Evolutionary conservation across 1,140 invertebrate species (phyloP).

Genomic region (Phenacoccus solenopsis): DNA sequence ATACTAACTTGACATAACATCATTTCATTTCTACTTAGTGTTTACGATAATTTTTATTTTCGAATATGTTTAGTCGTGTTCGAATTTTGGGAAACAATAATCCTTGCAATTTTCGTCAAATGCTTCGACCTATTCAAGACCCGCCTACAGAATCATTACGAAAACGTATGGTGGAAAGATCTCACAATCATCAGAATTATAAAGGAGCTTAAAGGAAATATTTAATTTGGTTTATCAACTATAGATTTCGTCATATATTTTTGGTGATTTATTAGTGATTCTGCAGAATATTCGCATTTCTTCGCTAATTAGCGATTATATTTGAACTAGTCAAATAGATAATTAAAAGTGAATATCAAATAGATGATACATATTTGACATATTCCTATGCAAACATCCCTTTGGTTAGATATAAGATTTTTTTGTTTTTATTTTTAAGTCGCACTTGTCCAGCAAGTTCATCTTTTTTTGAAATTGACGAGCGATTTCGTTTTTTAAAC

Average conservation of each 20-base stretch:
- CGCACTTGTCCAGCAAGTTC: too few relatives aligned
- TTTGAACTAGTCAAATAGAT: not conserved
- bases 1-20: not conserved
- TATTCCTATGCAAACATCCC: not conserved
- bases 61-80: not conserved
- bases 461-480: too few relatives aligned
- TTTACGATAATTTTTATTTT: not conserved
- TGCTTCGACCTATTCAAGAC: constrained; percentile 49
- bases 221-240: not conserved
- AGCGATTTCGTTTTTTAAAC: too few relatives aligned
- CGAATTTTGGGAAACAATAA: not conserved
- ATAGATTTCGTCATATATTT: too few relatives aligned
- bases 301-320: not conserved
- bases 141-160: constrained; percentile 55
- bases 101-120: constrained; percentile 40
- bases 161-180: constrained; percentile 32
- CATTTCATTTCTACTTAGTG: not conserved
- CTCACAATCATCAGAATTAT: not conserved
- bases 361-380: not conserved
- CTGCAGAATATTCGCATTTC: too few relatives aligned
- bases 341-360: not conserved
- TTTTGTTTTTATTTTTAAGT: too few relatives aligned
- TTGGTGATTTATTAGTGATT: too few relatives aligned
- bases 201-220: not conserved
- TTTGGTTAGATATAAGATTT: too few relatives aligned